Conservation (phyloP, 1,140 invertebrate genomes). For the Cotesia typhae region DNA sequence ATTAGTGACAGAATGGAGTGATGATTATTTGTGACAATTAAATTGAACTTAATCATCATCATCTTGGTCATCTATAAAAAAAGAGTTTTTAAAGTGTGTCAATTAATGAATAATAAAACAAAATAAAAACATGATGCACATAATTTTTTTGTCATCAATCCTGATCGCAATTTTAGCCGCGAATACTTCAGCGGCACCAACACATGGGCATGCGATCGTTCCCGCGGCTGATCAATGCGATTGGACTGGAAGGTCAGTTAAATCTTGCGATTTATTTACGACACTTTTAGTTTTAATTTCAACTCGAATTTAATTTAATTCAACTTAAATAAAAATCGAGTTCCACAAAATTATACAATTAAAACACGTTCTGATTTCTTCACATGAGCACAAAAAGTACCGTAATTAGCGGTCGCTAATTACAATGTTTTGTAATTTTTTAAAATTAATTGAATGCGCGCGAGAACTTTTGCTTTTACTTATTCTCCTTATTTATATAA, state of each 20-base stretch:
- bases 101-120: neutral
- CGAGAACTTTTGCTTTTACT: constrained; percentile 13
- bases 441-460: neutral
- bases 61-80: neutral
- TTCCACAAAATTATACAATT: neutral
- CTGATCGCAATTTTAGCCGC: constrained; percentile 41
- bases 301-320: no score
- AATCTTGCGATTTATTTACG: constrained; percentile 8
- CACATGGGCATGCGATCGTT: constrained; percentile 49
- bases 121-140: constrained; percentile 5
- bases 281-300: neutral
- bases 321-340: no score
- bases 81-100: no score
- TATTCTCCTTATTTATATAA: constrained; percentile 1
- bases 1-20: constrained; percentile 22
- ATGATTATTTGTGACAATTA: constrained; percentile 3
- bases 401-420: no score
- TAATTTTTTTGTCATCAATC: constrained; percentile 41
- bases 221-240: constrained; percentile 61
- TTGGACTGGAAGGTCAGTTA: constrained; percentile 62
- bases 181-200: constrained; percentile 48
- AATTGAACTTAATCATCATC: neutral
- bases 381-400: no score
- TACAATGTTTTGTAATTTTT: no score
- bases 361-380: no score